Base-by-base conservation (phyloP, 2,797 vertebrate species). In the Astyanax mexicanus region DNA sequence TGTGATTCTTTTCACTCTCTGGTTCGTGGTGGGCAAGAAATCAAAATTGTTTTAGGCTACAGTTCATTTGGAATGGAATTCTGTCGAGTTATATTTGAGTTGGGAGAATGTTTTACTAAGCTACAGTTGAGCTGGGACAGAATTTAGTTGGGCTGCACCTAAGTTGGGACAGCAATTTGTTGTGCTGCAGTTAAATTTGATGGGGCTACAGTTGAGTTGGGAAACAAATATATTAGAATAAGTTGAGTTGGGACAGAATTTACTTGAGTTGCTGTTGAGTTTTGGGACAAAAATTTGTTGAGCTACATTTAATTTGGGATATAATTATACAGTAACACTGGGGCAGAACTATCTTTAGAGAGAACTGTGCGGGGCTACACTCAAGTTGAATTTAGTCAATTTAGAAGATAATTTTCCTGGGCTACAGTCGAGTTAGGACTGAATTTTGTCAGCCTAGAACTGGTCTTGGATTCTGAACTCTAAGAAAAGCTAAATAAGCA, bases 121-220 rank as follows among this genome's bases (percentile, higher is more conserved):
- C n/a, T 51, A 51, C 13, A 17, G 44, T 13, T 6, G 12, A 6
- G 6, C 21, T 51, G 5, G 19, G 47, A 10, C n/a, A 51, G 47
- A 51, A 51, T 51, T 51, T 47, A 40, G 29, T 58, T 67, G 64
- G 45, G 75, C 65, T 74, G 25, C 9, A 44, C 42, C 44, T 13
- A 44, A 12, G 12, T 3, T 13, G 10, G 15, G 13, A 13, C 2
- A 6, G 17, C 49, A n/a, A n/a, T 23, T 52, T 52, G 44, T 13
- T 6, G 12, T 6, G 6, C 21, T 51, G 5, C 19, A 47, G 10
- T n/a, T 51, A 47, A 51, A 51, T 51, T 51, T 47, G 40, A 29
- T 58, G 67, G 64, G 45, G 75, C n/a, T n/a, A n/a, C n/a, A n/a
- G n/a, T n/a, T n/a, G n/a, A 47, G 3, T 47, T 47, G 6, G 12